phyloP scores from a whole-genome alignment of 2,888 invertebrate species.

The Homarus gammarus region DNA sequence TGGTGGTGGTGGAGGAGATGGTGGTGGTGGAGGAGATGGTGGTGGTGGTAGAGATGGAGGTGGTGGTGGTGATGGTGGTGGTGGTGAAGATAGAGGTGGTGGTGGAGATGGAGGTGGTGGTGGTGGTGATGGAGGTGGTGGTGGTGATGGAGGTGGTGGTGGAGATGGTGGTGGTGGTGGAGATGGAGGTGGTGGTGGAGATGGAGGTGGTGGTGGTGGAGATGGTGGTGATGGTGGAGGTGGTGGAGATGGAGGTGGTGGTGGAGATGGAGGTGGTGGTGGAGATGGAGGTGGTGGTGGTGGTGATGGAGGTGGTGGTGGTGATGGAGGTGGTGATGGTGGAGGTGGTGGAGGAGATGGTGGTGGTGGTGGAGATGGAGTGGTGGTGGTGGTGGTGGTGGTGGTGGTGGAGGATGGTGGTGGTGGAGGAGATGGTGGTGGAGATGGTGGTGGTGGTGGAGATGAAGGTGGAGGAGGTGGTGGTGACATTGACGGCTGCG shows the following conservation, averaged over 20 bases:
- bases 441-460: constrained; percentile 5
- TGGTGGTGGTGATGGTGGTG: background rate
- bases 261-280: no score
- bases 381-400: constrained; percentile 8
- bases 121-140: background rate
- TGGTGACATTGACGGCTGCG: constrained; percentile 38
- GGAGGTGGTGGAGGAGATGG: no score
- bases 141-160: background rate
- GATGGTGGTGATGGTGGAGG: background rate
- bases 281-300: no score
- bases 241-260: background rate
- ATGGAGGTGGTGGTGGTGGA: background rate
- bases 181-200: background rate
- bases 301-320: background rate
- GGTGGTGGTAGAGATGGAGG: no score
- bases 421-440: no score
- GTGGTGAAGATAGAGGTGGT: background rate
- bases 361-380: constrained; percentile 7
- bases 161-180: background rate
- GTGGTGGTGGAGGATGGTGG: constrained; percentile 8
- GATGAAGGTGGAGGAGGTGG: constrained; percentile 7
- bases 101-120: background rate
- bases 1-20: no score
- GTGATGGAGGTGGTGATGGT: constrained; percentile 6
- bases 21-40: no score